A percentile compares a stretch with the other conserved stretches of the same genome.
Conservation (phyloP, 2,113 vertebrate species). For the Hucho hucho region DNA sequence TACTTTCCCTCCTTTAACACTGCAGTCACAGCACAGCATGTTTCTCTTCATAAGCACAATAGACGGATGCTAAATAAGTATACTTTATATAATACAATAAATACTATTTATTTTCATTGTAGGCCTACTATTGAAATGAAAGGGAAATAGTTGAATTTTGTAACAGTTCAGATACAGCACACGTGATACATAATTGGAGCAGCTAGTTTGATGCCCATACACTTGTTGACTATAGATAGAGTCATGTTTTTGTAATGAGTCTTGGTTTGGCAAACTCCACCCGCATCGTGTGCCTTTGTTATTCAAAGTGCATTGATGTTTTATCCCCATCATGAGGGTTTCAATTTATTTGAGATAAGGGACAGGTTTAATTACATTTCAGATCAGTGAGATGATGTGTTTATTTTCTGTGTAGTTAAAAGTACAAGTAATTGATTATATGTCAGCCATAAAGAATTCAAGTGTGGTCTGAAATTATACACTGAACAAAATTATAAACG, state of each 20-base stretch:
- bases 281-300: neutral
- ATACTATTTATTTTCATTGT: neutral
- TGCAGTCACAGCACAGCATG: neutral
- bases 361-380: conserved; percentile 27
- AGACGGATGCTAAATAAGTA: neutral
- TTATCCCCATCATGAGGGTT: neutral
- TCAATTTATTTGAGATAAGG: conserved; percentile 20
- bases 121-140: neutral
- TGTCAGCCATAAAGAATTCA: conserved; percentile 1
- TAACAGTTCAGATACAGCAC: neutral
- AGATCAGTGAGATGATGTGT: conserved; percentile 13
- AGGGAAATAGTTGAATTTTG: neutral
- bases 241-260: neutral
- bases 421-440: conserved; percentile 5
- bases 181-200: neutral
- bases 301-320: conserved; percentile 5
- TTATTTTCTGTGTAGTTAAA: conserved; percentile 4
- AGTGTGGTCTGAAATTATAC: neutral
- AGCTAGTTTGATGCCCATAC: neutral
- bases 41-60: neutral
- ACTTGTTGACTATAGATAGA: neutral
- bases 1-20: neutral
- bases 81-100: neutral
- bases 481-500: too few relatives aligned
- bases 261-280: conserved; percentile 6